These are phyloP conservation scores for Amphipyra berbera DNA, from an alignment of 2,888 invertebrate genomes.

Conservation along the genomic window DNA sequence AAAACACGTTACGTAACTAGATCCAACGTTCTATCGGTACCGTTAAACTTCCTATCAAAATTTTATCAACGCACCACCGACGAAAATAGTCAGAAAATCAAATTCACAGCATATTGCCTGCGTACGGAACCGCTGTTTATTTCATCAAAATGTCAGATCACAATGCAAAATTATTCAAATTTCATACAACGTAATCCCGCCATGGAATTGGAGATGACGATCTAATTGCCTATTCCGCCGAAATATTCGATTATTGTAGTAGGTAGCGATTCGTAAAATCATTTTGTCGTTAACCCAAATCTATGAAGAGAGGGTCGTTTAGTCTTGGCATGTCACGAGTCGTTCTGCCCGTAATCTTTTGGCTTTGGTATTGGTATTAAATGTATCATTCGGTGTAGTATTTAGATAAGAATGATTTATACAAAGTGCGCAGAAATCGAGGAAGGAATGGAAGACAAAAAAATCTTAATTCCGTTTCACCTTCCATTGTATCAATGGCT, in stretches of 20 bases:
- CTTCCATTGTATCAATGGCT: not conserved
- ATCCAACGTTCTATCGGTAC: not conserved
- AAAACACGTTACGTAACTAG: no score
- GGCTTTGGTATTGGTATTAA: constrained; percentile 43
- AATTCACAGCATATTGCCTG: constrained; percentile 31
- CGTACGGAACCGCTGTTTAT: constrained; percentile 50
- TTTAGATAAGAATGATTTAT: constrained; percentile 49
- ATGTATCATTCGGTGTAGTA: constrained; percentile 48
- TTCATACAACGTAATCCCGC: constrained; percentile 69
- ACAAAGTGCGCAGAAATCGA: constrained; percentile 1
- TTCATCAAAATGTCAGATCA: constrained; percentile 64
- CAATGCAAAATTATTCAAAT: constrained; percentile 78
- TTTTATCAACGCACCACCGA: not conserved
- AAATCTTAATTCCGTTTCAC: not conserved
- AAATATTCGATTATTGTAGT: constrained; percentile 66
- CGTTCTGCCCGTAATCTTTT: constrained; percentile 50
- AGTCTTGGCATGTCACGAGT: constrained; percentile 54
- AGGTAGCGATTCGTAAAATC: constrained; percentile 57
- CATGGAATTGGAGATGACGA: constrained; percentile 65
- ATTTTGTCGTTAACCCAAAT: constrained; percentile 58
- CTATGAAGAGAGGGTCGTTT: constrained; percentile 44
- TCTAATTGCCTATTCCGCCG: constrained; percentile 67
- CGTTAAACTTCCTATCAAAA: constrained; percentile 11
- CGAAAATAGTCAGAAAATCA: constrained; percentile 25
- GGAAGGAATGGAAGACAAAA: not conserved